Percentiles rank a stretch among this genome's conserved stretches.
These are phyloP conservation scores for Brachyhypopomus gauderio DNA, from an alignment of 2,113 vertebrate species.

Conservation along the genomic window DNA sequence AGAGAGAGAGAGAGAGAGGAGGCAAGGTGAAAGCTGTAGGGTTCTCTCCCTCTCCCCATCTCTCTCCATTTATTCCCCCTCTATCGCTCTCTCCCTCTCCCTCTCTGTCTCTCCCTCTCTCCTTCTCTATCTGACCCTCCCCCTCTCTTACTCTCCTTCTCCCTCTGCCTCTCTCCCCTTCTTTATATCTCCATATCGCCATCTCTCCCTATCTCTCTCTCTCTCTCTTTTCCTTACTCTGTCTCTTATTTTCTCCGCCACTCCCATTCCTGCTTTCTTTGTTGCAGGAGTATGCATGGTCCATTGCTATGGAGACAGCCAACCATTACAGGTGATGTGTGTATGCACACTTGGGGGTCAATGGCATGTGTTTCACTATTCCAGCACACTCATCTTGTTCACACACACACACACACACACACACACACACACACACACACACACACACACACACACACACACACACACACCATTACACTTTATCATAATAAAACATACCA, in stretches of 20 bases:
- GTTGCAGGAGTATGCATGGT: slow-evolving; percentile 63
- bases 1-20: background rate
- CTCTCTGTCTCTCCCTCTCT: slow-evolving; percentile 32
- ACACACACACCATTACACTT: background rate
- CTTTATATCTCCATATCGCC: too few relatives aligned
- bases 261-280: slow-evolving; percentile 15
- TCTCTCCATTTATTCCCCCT: background rate
- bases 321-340: slow-evolving; percentile 76
- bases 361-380: slow-evolving; percentile 58
- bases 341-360: slow-evolving; percentile 48
- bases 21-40: background rate
- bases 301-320: slow-evolving; percentile 78
- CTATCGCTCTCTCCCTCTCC: slow-evolving; percentile 8
- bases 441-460: too few relatives aligned
- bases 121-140: background rate
- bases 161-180: slow-evolving; percentile 11
- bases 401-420: background rate
- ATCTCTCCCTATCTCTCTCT: slow-evolving; percentile 31
- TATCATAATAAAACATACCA: too few relatives aligned
- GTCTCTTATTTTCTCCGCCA: slow-evolving; percentile 25
- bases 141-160: slow-evolving; percentile 1
- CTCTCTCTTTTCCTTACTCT: slow-evolving; percentile 11
- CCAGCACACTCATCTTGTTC: background rate
- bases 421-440: too few relatives aligned
- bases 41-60: slow-evolving; percentile 28